phyloP scores from a whole-genome alignment of 2,888 invertebrate species.

The Eurois occulta region DNA sequence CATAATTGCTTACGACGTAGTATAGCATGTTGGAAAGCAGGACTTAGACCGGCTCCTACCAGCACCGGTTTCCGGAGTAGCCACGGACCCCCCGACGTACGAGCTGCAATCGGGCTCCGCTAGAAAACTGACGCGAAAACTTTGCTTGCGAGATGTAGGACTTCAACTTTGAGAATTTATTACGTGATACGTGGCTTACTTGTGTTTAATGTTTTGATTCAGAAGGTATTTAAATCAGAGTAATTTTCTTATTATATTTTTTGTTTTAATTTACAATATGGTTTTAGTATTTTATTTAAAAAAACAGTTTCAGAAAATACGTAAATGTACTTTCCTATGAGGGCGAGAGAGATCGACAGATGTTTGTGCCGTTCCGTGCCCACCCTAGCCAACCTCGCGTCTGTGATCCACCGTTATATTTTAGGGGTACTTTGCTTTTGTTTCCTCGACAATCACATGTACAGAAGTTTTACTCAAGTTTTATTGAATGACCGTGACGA shows the following conservation, averaged over 20 bases:
- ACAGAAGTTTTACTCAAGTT: background rate
- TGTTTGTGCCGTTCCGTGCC: background rate
- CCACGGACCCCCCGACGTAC: constrained; percentile 45
- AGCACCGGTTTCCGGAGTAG: constrained; percentile 46
- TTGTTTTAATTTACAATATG: background rate
- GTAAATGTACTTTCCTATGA: background rate
- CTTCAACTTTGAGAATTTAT: constrained; percentile 10
- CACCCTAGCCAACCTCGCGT: too few species aligned
- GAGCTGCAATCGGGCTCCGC: rapidly evolving
- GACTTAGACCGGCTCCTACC: constrained; percentile 52
- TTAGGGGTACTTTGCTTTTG: background rate
- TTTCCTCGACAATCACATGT: background rate
- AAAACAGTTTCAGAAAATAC: background rate
- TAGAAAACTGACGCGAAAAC: background rate
- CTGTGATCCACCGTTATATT: constrained; percentile 32
- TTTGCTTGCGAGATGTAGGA: constrained; percentile 37
- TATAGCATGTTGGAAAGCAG: constrained; percentile 8
- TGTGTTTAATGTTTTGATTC: background rate
- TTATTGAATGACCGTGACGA: background rate
- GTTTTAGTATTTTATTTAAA: background rate
- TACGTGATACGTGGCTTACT: rapidly evolving
- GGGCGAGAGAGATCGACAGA: constrained; percentile 20
- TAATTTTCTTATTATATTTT: background rate
- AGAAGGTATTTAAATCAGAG: background rate
- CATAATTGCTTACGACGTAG: constrained; percentile 20